Evolutionary conservation across 2,888 invertebrate species (phyloP).

Genomic region (Esperia sulphurella): DNA sequence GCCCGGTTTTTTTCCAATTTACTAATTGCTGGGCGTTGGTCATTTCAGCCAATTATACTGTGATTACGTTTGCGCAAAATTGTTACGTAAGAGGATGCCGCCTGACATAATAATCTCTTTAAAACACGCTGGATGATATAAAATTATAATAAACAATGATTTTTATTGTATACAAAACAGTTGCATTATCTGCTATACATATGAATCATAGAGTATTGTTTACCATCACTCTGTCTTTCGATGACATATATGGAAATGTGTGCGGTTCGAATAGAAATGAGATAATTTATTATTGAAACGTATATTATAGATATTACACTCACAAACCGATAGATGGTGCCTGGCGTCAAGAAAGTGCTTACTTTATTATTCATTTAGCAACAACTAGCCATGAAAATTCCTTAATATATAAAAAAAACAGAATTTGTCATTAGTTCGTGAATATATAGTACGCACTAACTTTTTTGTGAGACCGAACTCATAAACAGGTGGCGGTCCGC

Average conservation of each 20-base stretch:
- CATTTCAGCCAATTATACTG: slow-evolving; percentile 1
- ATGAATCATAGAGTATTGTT: slow-evolving; percentile 59
- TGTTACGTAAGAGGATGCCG: slow-evolving; percentile 21
- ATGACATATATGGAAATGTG: slow-evolving; percentile 43
- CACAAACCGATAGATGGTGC: too few relatives aligned
- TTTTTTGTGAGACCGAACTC: too few relatives aligned
- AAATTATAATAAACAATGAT: slow-evolving; percentile 27
- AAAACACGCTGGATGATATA: slow-evolving; percentile 10
- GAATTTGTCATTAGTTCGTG: too few relatives aligned
- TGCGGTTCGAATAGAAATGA: slow-evolving; percentile 28
- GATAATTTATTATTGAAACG: slow-evolving; percentile 27
- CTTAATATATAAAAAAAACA: too few relatives aligned
- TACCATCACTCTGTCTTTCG: slow-evolving; percentile 35
- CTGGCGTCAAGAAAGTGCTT: neutral
- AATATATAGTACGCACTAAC: too few relatives aligned
- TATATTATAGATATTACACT: too few relatives aligned
- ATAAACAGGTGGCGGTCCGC: too few relatives aligned
- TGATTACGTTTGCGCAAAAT: slow-evolving; percentile 22
- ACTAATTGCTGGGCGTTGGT: slow-evolving; percentile 30
- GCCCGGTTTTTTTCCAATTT: slow-evolving; percentile 27
- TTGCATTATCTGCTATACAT: slow-evolving; percentile 37
- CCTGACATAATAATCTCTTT: slow-evolving; percentile 19
- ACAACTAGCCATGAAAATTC: too few relatives aligned
- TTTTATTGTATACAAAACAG: slow-evolving; percentile 43
- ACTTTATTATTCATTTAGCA: too few relatives aligned